Base-by-base conservation (phyloP, 2,888 invertebrate genomes). In the Hydropsyche betteni region DNA sequence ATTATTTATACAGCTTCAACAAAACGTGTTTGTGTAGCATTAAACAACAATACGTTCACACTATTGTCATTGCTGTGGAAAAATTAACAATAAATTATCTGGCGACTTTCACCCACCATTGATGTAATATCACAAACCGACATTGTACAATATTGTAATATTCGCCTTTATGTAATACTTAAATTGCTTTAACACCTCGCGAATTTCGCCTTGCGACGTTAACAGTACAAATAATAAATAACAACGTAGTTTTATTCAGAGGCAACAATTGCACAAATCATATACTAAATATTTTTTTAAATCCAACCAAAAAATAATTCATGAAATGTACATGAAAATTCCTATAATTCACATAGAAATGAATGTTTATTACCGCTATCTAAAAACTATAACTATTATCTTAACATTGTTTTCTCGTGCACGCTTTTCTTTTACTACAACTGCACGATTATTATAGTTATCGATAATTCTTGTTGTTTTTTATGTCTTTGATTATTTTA, bases 401-500 rank as follows among this genome's bases (percentile, higher is more conserved):
- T 64, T 69, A 52, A 34, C 70, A 74, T 75, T 76, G 75, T 75
- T 76, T 64, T 74, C 51, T 50, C 33, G 55, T 69, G 71, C 78
- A 79, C 77, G 77, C 76, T 77, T 79, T 69, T 51, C 12, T 68
- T 77, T 77, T 77, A 77, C 36, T 79, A 12, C 50, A 12, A 38
- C 38, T 24, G 36, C 77, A 78, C 76, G 78, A 78, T 64, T 33
- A 74, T 50, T 74, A 24, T 74, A 64, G n/a, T 74, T 75, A 38
- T 70, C 10, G 61, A 72, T 72, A 58, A 12, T 51, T 14, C 34
- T 5, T 72, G 24, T 75, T 70, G 53, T 55, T 86, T 87, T 86
- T 84, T 83, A 83, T 83, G 82, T 84, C 61, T 33, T 87, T 87
- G 55, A 73, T 80, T 51, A 79, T 84, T 83, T 85, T 85, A 86